Evolutionary conservation across 2,888 invertebrate genomes (phyloP).

Genomic region (Chloromyia formosa): DNA sequence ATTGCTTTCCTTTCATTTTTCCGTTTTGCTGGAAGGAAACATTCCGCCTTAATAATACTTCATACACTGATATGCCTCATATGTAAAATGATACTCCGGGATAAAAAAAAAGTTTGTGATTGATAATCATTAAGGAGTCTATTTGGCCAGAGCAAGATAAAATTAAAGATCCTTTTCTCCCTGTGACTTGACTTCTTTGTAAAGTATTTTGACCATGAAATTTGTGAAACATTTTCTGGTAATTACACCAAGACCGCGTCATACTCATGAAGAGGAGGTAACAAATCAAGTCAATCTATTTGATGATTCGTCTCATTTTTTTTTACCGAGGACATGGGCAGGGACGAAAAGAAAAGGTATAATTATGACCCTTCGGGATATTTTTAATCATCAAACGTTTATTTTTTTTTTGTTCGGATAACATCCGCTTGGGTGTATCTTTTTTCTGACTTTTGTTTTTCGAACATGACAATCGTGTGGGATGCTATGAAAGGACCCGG

Average conservation of each 20-base stretch:
- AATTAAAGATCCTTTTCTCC: too few species aligned
- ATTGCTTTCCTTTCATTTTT: too few species aligned
- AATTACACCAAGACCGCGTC: neutral
- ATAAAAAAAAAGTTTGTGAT: too few species aligned
- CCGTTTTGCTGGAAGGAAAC: too few species aligned
- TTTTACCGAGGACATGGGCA: neutral
- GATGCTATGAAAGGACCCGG: too few species aligned
- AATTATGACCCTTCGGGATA: neutral
- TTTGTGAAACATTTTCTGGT: neutral
- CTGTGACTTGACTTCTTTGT: neutral
- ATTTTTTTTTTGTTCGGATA: neutral
- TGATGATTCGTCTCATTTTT: neutral
- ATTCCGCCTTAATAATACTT: too few species aligned
- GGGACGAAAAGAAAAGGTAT: neutral
- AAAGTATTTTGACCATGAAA: neutral
- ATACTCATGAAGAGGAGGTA: neutral
- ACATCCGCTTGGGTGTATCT: neutral
- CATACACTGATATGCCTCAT: too few species aligned
- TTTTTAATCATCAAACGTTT: conserved; percentile 2
- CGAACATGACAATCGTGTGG: too few species aligned
- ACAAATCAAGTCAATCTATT: conserved; percentile 1
- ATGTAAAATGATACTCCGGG: too few species aligned
- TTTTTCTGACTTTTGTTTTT: too few species aligned
- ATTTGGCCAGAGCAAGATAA: too few species aligned
- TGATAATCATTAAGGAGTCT: too few species aligned